Percentiles rank a stretch among this genome's conserved stretches.
phyloP scores from a whole-genome alignment of 2,797 vertebrate genomes.

The Clarias fuscus region DNA sequence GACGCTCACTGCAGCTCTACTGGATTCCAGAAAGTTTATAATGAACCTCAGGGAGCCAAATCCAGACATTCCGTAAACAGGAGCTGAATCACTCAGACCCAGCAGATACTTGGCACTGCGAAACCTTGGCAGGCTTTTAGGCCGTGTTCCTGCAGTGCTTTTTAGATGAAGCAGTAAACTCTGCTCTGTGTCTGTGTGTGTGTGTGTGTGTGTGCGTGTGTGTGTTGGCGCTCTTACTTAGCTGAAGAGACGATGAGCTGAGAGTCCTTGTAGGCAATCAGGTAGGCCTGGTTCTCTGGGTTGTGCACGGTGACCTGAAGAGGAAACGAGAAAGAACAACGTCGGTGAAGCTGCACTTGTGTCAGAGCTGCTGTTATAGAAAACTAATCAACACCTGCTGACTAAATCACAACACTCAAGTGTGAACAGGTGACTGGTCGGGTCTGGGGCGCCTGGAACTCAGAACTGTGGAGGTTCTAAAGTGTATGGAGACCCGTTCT shows the following conservation, averaged over 20 bases:
- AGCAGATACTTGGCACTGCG: conserved; percentile 3
- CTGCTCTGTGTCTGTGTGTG: not conserved
- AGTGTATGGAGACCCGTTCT: no score
- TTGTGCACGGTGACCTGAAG: conserved; percentile 92
- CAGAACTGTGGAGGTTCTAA: no score
- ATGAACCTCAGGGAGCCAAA: conserved; percentile 17
- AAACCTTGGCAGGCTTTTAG: conserved; percentile 3
- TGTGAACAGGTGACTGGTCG: no score
- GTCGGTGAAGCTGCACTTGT: not conserved
- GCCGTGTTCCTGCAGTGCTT: conserved; percentile 21
- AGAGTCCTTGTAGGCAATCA: conserved; percentile 98
- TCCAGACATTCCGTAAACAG: conserved; percentile 25
- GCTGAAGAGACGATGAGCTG: conserved; percentile 93
- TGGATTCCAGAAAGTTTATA: conserved; percentile 6
- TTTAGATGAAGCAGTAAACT: conserved; percentile 21
- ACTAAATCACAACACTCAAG: no score
- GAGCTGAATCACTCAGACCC: conserved; percentile 6
- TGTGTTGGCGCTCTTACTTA: conserved; percentile 78
- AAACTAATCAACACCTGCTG: not conserved
- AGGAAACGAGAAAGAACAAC: not conserved
- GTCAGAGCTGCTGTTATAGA: not conserved
- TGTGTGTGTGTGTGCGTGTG: not conserved
- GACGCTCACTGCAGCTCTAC: not conserved
- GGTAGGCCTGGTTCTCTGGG: conserved; percentile 95
- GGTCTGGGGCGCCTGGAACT: no score